These are phyloP conservation scores for Helicoverpa assulta DNA, from an alignment of 2,888 invertebrate species.

Conservation along the genomic window DNA sequence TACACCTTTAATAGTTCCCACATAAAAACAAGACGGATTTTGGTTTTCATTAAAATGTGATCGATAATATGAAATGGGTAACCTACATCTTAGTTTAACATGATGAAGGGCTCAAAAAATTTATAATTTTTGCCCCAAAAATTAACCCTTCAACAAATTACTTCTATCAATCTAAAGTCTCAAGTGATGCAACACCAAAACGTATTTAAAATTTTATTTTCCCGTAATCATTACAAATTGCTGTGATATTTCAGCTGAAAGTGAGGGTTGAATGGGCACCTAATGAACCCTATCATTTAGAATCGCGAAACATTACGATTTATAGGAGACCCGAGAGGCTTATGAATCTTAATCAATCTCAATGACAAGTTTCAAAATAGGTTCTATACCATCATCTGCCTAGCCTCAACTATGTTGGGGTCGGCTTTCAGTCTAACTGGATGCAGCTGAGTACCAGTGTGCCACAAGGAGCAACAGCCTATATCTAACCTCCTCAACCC, in stretches of 20 bases:
- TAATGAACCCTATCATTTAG: conserved; percentile 53
- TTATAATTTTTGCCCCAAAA: conserved; percentile 1
- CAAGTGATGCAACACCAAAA: conserved; percentile 11
- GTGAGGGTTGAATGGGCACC: conserved; percentile 48
- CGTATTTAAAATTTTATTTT: conserved; percentile 33
- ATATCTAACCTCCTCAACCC: too few relatives aligned
- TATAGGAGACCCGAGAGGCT: conserved; percentile 37
- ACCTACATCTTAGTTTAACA: too few relatives aligned
- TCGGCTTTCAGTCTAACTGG: too few relatives aligned
- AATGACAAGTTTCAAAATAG: conserved; percentile 36
- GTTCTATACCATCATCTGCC: background rate
- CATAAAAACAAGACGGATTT: too few relatives aligned
- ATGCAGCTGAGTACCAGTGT: too few relatives aligned
- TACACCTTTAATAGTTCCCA: too few relatives aligned
- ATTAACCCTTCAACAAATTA: conserved; percentile 32
- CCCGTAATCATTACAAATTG: conserved; percentile 52
- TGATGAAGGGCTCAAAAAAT: too few relatives aligned
- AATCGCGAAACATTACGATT: conserved; percentile 49
- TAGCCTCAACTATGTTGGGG: too few relatives aligned
- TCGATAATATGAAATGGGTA: too few relatives aligned
- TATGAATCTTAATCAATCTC: conserved; percentile 48
- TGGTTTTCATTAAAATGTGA: too few relatives aligned
- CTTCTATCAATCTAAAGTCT: conserved; percentile 10
- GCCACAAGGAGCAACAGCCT: too few relatives aligned
- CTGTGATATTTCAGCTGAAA: conserved; percentile 43